Evolutionary conservation across 2,113 vertebrate genomes (phyloP), one percentile per base, ranked within the genome.

Genomic region (Mohoua ochrocephala): DNA sequence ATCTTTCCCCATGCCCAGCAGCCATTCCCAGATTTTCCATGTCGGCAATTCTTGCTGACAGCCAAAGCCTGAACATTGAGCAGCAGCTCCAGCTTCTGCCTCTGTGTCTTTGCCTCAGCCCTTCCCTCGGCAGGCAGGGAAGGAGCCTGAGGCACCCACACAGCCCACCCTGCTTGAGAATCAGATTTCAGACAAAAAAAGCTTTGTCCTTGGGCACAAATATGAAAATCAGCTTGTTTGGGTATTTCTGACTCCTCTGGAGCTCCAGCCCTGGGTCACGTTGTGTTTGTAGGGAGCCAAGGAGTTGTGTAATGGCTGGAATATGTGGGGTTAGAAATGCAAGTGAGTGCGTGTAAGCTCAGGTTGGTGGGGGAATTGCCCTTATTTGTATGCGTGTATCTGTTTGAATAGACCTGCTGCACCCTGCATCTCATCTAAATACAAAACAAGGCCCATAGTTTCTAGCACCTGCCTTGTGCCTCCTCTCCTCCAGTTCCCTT

Each of bases 141-240:
- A 84, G 68, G 69, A 90, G 85, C 92, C 83, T 49, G 68, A 64
- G 85, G 93, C 88, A 91, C 49, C 78, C 12, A 2, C 65, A 9
- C 1, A 3, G 93, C 91, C 89, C 90, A 94, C 93, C 79, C 83
- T 75, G 71, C 49, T 39, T 24, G 80, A 91, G 95, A 96, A 71
- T 95, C 91, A 91, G 73, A 87, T 94, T 94, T 95, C 95, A 91
- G 76, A 91, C n/a, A 87, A 63, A 80, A 80, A 95, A 92, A 64
- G 14, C 73, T 75, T 93, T 94, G 45, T 96, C 80, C 85, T 92
- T 56, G 39, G 73, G 79, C 91, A 90, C 28, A 89, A 87, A 92
- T 91, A 92, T 76, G 91, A 92, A 96, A 96, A 96, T 96, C 49
- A 87, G 49, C 73, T 75, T 53, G 70, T 70, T 65, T 0, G 13